Evolutionary conservation across 2,888 invertebrate genomes (phyloP).

Genomic region (Achlya flavicornis): DNA sequence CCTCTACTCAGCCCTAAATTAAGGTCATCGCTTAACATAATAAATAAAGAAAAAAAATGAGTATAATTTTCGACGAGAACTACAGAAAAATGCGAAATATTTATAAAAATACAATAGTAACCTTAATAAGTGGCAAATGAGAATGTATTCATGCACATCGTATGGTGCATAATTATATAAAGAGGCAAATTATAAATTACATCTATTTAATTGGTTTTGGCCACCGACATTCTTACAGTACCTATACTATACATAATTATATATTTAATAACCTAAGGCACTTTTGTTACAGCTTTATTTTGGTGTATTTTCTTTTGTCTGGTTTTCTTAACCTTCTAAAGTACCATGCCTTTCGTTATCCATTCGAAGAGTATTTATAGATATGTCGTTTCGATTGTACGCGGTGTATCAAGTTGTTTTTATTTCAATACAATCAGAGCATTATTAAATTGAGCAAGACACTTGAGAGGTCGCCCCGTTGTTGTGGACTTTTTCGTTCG

Average conservation of each 20-base stretch:
- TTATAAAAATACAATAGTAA: constrained; percentile 8
- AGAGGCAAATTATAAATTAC: neutral
- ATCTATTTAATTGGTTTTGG: constrained; percentile 10
- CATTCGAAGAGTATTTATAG: neutral
- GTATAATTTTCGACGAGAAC: constrained; percentile 34
- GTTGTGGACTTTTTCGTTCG: constrained; percentile 11
- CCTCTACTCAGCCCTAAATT: constrained; percentile 25
- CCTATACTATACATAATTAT: constrained; percentile 5
- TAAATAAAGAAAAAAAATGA: constrained; percentile 42
- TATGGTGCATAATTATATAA: neutral
- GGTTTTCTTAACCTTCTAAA: neutral
- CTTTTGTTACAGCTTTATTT: constrained; percentile 2
- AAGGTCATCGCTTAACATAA: constrained; percentile 33
- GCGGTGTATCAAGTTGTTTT: neutral
- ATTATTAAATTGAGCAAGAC: neutral
- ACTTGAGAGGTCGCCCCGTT: neutral
- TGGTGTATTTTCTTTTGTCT: constrained; percentile 6
- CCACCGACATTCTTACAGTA: constrained; percentile 9
- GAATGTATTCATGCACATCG: constrained; percentile 10
- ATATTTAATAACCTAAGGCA: constrained; percentile 9
- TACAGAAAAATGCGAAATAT: constrained; percentile 10
- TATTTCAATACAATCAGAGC: neutral
- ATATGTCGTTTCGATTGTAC: constrained; percentile 2
- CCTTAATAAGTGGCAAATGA: constrained; percentile 11
- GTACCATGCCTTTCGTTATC: neutral